Percentiles rank a stretch among this genome's conserved stretches.
Conservation (phyloP, 2,888 invertebrate genomes). For the Brachycybe producta region DNA sequence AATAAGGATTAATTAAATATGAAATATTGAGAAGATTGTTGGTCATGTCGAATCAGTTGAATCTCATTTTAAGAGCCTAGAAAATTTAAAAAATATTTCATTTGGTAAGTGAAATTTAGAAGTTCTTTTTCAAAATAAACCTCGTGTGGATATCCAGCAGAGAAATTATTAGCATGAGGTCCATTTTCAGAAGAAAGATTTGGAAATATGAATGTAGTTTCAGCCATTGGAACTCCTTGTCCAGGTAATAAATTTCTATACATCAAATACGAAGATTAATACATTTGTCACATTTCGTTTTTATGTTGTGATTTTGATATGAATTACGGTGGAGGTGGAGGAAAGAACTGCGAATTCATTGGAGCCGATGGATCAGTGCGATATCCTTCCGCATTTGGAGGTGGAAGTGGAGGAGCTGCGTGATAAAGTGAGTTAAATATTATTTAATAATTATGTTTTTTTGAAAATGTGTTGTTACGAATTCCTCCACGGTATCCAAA, state of each 20-base stretch:
- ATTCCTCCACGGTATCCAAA: neutral
- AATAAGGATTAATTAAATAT: too few relatives aligned
- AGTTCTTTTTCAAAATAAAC: neutral
- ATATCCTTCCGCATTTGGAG: constrained; percentile 10
- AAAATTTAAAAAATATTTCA: too few relatives aligned
- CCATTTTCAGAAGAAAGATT: constrained; percentile 2
- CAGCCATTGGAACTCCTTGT: neutral
- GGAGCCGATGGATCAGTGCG: neutral
- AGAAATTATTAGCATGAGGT: neutral
- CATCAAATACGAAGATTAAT: neutral
- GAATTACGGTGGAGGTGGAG: too few relatives aligned
- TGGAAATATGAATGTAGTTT: constrained; percentile 10
- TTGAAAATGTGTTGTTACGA: neutral
- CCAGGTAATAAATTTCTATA: neutral
- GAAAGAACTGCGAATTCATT: constrained; percentile 7
- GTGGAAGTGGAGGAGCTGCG: constrained; percentile 11
- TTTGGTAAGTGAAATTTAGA: too few relatives aligned
- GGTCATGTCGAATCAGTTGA: too few relatives aligned
- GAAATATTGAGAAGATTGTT: too few relatives aligned
- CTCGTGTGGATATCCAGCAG: neutral
- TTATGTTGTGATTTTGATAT: too few relatives aligned
- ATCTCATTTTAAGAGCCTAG: too few relatives aligned
- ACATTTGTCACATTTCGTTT: too few relatives aligned
- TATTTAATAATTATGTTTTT: neutral
- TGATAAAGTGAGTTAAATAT: neutral